Evolutionary conservation across 2,888 invertebrate genomes (phyloP).

Genomic region (Dascillus cervinus): DNA sequence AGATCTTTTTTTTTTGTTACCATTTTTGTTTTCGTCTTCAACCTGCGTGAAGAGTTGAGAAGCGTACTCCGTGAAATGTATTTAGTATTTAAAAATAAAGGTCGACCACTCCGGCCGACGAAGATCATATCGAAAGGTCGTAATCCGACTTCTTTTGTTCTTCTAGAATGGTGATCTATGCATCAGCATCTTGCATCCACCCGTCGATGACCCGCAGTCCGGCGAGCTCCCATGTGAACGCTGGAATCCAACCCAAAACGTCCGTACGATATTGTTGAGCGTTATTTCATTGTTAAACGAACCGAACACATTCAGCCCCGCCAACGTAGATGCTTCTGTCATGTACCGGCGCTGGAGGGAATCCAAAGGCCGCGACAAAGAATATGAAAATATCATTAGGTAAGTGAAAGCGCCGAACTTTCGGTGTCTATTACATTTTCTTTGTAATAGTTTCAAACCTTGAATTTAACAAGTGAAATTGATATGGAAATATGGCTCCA

Average conservation of each 20-base stretch:
- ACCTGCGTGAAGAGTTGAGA: too few species aligned
- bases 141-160: slow-evolving; percentile 27
- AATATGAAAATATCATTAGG: slow-evolving; percentile 99
- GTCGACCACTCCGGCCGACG: too few species aligned
- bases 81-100: too few species aligned
- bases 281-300: slow-evolving; percentile 98
- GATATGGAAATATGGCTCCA: too few species aligned
- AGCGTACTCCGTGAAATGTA: too few species aligned
- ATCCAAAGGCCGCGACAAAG: slow-evolving; percentile 95
- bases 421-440: too few species aligned
- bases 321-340: slow-evolving; percentile 98
- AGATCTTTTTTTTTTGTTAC: too few species aligned
- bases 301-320: slow-evolving; percentile 98
- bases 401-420: too few species aligned
- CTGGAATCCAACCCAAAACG: slow-evolving; percentile 99
- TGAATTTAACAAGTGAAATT: too few species aligned
- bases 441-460: too few species aligned
- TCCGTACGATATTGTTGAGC: slow-evolving; percentile 94
- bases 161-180: slow-evolving; percentile 97
- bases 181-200: slow-evolving; percentile 98
- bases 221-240: slow-evolving; percentile 98
- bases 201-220: slow-evolving; percentile 98
- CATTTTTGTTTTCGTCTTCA: too few species aligned
- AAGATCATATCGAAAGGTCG: too few species aligned
- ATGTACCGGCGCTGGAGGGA: slow-evolving; percentile 99